Evolutionary conservation across 2,113 vertebrate genomes (phyloP), one percentile per base, ranked within the genome.

Genomic region (Thymallus thymallus): DNA sequence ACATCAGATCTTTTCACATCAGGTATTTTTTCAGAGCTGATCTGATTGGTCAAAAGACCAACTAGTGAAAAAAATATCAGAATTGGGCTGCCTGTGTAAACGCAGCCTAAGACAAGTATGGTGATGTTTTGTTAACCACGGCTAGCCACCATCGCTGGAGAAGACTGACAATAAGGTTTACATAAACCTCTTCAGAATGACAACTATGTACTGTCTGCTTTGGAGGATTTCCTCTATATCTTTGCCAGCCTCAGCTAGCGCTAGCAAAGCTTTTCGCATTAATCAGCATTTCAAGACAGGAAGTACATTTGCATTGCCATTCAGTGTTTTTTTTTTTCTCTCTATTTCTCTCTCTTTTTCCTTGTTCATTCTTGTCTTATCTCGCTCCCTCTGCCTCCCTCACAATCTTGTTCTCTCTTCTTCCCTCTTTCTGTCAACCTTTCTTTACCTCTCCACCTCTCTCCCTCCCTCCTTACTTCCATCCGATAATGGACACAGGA

Each of bases 291-390:
- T 67, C 60, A 10, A n/a, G 64, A 79, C 80, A 86, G 83, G 85
- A 88, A 87, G 84, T 74, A 45, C 65, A 88, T 87, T 88, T 82
- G 82, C 80, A 89, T 85, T 80, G 63, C 78, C 65, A 84, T 76
- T 69, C 76, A 83, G 16, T 1, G 3, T 18, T 30, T 1, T 23
- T 41, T 2, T 26, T 26, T 61, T 30, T 71, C 51, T 58, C 55
- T n/a, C 55, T 35, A 0, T 23, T 1, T 56, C 1, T 56, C 18
- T 56, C 18, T 60, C 20, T 20, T 7, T 22, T 16, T 10, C 2
- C 35, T 41, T 41, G 35, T 41, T 41, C 10, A 41, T 41, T 41
- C 35, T 12, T 41, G 2, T 41, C 35, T 10, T 41, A 41, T 2
- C 35, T 41, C 10, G 10, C 35, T 41, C 35, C 35, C 35, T 41